Evolutionary conservation across 2,888 invertebrate genomes (phyloP), one percentile per base, ranked within the genome.

Genomic region (Encarsia formosa): DNA sequence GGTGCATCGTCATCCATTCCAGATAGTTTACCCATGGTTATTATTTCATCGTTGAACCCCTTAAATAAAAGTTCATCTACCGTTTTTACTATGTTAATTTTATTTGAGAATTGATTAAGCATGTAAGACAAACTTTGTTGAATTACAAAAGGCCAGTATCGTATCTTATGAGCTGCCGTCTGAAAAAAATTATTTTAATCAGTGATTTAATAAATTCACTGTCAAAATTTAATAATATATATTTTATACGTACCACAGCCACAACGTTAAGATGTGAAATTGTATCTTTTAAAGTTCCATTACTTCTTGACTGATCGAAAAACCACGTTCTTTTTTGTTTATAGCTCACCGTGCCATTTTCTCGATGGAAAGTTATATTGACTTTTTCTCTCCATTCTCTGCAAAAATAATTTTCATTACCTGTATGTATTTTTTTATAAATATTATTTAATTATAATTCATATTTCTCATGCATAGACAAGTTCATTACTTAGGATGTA

Each of bases 211-310:
- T 34, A n/a, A 9, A n/a, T 38, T 38, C n/a, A n/a, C n/a, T n/a
- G n/a, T n/a, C n/a, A n/a, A n/a, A n/a, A n/a, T n/a, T n/a, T n/a
- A n/a, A n/a, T n/a, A 39, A 18, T 8, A 31, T 15, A 20, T 35
- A 31, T 13, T 20, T 13, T 29, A 9, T 29, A 72, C 87, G 82
- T 69, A 93, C 93, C 76, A 88, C 78, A 45, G 87, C 84, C 6
- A 91, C 83, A 2, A 86, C 82, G 71, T 93, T 91, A 1, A 91
- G 71, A 0, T 86, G 86, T 0, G 83, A 84, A 52, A 92, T 77
- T 35, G 78, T 75, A 66, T 91, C 91, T 13, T 78, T 73, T 13
- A 91, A 75, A n/a, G 78, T 78, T 0, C 88, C 88, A 43, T 79
- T 81, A 63, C 87, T 88, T 61, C 75, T 75, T 13, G 79, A 78